These are phyloP conservation scores for Drosophila cracens DNA, from an alignment of 2,888 invertebrate genomes.

Conservation along the genomic window DNA sequence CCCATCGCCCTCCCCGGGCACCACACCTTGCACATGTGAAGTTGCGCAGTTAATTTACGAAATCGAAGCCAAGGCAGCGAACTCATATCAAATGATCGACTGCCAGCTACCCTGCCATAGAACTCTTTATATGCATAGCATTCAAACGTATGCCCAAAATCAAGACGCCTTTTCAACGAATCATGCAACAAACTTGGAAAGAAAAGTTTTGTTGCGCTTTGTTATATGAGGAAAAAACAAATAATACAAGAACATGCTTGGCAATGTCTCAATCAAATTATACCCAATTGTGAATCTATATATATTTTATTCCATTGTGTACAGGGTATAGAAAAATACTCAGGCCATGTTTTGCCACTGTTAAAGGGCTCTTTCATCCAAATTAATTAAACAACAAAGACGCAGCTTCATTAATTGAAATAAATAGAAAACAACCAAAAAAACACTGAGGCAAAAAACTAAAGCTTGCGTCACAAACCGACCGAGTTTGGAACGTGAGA, in stretches of 20 bases:
- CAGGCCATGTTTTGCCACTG: slow-evolving; percentile 7
- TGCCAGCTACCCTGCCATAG: slow-evolving; percentile 5
- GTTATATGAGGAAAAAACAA: background rate
- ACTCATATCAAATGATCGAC: slow-evolving; percentile 1
- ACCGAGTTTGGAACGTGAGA: slow-evolving; percentile 37
- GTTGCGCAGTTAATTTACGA: slow-evolving; percentile 14
- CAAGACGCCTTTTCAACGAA: background rate
- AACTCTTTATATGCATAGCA: background rate
- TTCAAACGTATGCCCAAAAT: background rate
- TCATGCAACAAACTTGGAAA: background rate
- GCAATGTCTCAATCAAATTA: background rate
- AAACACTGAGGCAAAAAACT: slow-evolving; percentile 6
- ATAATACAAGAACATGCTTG: background rate
- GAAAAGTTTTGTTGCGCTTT: background rate
- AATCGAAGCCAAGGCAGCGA: slow-evolving; percentile 2
- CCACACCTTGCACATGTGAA: slow-evolving; percentile 4
- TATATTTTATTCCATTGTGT: background rate
- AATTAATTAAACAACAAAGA: slow-evolving; percentile 68
- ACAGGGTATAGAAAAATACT: slow-evolving; percentile 18
- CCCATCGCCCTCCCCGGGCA: too few species aligned
- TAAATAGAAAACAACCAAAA: slow-evolving; percentile 50
- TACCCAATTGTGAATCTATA: background rate
- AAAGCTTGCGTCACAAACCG: slow-evolving; percentile 21
- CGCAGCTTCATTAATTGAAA: slow-evolving; percentile 77
- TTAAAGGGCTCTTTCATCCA: slow-evolving; percentile 43